phyloP scores from a whole-genome alignment of 2,888 invertebrate genomes.

The Nomada fabriciana region DNA sequence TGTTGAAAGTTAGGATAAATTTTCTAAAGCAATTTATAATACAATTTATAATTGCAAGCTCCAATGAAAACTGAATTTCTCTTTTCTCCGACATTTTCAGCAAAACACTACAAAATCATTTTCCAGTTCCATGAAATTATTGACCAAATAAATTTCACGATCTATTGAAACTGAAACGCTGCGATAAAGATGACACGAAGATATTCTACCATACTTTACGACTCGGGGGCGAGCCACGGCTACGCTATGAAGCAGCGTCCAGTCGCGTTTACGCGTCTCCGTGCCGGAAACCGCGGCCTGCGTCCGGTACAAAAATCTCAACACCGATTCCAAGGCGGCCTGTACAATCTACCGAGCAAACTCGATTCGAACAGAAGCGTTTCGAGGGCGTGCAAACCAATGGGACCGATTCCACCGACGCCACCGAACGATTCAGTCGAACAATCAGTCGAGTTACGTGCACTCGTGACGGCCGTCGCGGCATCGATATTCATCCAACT shows the following conservation, averaged over 20 bases:
- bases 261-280: slow-evolving; percentile 15
- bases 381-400: neutral
- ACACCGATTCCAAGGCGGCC: neutral
- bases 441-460: too few relatives aligned
- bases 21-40: too few relatives aligned
- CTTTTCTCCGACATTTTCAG: too few relatives aligned
- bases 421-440: too few relatives aligned
- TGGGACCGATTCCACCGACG: neutral
- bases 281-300: slow-evolving; percentile 4
- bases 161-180: too few relatives aligned
- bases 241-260: slow-evolving; percentile 9
- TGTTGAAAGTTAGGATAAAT: too few relatives aligned
- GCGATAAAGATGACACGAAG: neutral
- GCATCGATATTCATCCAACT: slow-evolving; percentile 21
- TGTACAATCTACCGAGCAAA: neutral
- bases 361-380: neutral
- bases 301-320: neutral
- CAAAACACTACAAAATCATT: too few relatives aligned
- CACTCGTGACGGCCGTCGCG: neutral
- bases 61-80: too few relatives aligned
- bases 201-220: slow-evolving; percentile 8
- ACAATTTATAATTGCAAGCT: too few relatives aligned
- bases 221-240: neutral
- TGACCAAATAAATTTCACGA: too few relatives aligned
- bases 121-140: too few relatives aligned